phyloP scores from a whole-genome alignment of 2,113 vertebrate species.

The Ptychochromis oligacanthus region DNA sequence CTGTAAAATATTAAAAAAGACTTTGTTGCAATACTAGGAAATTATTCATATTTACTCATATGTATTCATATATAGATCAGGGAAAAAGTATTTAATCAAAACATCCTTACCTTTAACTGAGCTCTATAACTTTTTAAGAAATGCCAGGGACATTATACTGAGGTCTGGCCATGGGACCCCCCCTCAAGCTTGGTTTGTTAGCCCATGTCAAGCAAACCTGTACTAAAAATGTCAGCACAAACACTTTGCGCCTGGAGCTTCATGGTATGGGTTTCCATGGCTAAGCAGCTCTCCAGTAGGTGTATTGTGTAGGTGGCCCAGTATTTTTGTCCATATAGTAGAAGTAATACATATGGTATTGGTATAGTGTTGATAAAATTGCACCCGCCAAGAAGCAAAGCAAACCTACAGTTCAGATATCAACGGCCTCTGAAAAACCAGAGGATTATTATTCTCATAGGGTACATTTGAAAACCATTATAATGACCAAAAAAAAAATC shows the following conservation, averaged over 20 bases:
- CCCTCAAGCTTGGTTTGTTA: not conserved
- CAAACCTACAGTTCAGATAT: not conserved
- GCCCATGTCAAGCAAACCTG: not conserved
- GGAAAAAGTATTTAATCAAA: not conserved
- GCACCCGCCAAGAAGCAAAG: not conserved
- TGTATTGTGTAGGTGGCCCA: not conserved
- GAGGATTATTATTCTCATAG: no score
- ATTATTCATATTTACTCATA: not conserved
- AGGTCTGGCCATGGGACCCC: no score
- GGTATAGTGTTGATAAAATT: not conserved
- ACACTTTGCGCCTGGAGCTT: not conserved
- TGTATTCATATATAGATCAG: no score
- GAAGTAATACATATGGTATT: not conserved
- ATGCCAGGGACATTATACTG: no score
- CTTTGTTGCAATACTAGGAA: not conserved
- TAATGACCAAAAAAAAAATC: not conserved
- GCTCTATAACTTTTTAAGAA: not conserved
- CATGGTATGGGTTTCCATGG: not conserved
- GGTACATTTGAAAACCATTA: not conserved
- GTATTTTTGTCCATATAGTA: not conserved
- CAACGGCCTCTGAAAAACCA: no score
- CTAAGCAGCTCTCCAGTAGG: not conserved
- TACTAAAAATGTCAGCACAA: not conserved
- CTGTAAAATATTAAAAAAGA: not conserved
- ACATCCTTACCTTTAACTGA: not conserved